phyloP scores from a whole-genome alignment of 1,140 invertebrate genomes.

The Drosophila bifasciata region DNA sequence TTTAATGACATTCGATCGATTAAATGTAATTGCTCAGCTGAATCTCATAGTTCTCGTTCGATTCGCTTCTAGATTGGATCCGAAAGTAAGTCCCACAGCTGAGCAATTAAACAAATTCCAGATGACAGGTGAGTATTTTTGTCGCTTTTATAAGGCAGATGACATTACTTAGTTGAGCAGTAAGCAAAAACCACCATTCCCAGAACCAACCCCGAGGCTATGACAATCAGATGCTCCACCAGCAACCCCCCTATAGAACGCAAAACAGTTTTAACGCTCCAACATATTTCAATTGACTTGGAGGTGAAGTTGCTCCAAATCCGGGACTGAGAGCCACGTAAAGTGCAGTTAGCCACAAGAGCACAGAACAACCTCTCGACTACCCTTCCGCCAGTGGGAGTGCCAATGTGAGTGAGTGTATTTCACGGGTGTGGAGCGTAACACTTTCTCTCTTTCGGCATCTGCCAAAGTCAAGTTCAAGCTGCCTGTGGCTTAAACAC shows the following conservation, averaged over 20 bases:
- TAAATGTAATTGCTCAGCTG: too few relatives aligned
- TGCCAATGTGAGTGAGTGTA: not conserved
- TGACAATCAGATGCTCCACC: constrained; percentile 56
- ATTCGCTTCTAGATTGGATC: too few relatives aligned
- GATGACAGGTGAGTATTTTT: not conserved
- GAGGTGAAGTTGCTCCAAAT: not conserved
- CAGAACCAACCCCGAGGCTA: constrained; percentile 15
- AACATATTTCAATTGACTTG: not conserved
- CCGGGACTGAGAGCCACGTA: not conserved
- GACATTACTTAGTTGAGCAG: constrained; percentile 47
- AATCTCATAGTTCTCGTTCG: too few relatives aligned
- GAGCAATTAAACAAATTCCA: too few relatives aligned
- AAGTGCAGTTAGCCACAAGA: not conserved
- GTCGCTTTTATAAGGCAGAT: not conserved
- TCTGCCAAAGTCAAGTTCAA: constrained; percentile 6
- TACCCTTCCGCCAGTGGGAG: not conserved
- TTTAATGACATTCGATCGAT: constrained; percentile 3
- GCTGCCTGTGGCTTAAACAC: not conserved
- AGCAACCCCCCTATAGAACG: constrained; percentile 9
- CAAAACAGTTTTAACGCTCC: constrained; percentile 15
- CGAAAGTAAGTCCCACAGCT: not conserved
- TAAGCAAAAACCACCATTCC: not conserved
- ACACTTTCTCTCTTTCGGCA: not conserved
- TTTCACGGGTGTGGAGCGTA: not conserved
- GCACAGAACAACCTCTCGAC: not conserved